These are phyloP conservation scores for Hassar affinis DNA, from an alignment of 2,113 vertebrate species.

Conservation along the genomic window DNA sequence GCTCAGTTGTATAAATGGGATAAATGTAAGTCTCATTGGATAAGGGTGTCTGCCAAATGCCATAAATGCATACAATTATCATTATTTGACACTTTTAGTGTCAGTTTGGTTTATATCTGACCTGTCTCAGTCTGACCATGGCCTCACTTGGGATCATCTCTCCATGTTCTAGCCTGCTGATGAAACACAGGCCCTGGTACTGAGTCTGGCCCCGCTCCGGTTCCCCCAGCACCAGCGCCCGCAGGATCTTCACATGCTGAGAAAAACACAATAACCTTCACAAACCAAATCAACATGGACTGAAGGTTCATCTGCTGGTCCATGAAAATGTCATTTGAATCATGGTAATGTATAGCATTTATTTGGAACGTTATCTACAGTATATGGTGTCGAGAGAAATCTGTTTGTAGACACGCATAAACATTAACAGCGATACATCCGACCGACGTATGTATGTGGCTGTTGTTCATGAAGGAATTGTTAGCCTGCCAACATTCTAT, in stretches of 20 bases:
- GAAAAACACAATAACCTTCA: not conserved
- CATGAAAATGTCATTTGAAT: not conserved
- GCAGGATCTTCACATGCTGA: slow-evolving; percentile 95
- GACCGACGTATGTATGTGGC: not conserved
- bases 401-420: not conserved
- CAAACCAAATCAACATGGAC: not conserved
- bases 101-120: slow-evolving; percentile 36
- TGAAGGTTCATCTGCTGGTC: not conserved
- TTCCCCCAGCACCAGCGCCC: slow-evolving; percentile 91
- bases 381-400: not conserved
- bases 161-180: slow-evolving; percentile 84
- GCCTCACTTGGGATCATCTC: slow-evolving; percentile 98
- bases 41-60: too few relatives aligned
- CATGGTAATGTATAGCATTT: not conserved
- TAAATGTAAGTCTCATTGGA: too few relatives aligned
- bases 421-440: not conserved
- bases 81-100: too few relatives aligned
- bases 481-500: slow-evolving; percentile 4
- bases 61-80: too few relatives aligned
- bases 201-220: slow-evolving; percentile 94
- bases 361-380: too few relatives aligned
- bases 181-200: slow-evolving; percentile 91
- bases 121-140: slow-evolving; percentile 94
- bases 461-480: not conserved
- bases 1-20: too few relatives aligned